Conservation (phyloP, 2,888 invertebrate genomes). For the Rhagonycha lutea region DNA sequence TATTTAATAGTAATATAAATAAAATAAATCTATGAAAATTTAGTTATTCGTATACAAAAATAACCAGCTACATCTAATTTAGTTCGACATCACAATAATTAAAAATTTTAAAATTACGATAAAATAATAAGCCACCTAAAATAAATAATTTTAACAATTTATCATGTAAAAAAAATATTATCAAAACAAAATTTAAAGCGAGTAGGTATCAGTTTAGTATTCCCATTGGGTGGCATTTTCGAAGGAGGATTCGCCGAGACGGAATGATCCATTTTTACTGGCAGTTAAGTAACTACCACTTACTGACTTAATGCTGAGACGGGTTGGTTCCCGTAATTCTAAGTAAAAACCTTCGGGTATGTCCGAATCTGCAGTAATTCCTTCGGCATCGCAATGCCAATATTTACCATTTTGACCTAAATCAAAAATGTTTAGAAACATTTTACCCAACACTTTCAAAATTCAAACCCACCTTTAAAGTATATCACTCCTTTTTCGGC, state of each 20-base stretch:
- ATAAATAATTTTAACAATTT: not conserved
- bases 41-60: conserved; percentile 1
- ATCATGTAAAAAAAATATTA: not conserved
- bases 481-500: conserved; percentile 87
- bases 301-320: conserved; percentile 84
- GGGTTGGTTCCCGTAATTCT: conserved; percentile 90
- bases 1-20: not conserved
- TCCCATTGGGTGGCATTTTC: conserved; percentile 91
- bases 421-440: conserved; percentile 30
- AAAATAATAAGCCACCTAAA: conserved; percentile 12
- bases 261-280: conserved; percentile 90
- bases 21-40: not conserved
- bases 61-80: conserved; percentile 13
- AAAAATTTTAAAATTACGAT: not conserved
- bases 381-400: conserved; percentile 90
- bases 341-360: conserved; percentile 85
- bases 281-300: conserved; percentile 82
- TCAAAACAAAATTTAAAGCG: not conserved
- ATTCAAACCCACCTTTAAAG: conserved; percentile 75
- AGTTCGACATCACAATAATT: conserved; percentile 13
- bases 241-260: conserved; percentile 77
- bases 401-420: conserved; percentile 90
- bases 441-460: not conserved
- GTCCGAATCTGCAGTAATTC: conserved; percentile 84
- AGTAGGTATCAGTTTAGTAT: conserved; percentile 64